Evolutionary conservation across 2,797 vertebrate genomes (phyloP).

Genomic region (Sphenodon punctatus): DNA sequence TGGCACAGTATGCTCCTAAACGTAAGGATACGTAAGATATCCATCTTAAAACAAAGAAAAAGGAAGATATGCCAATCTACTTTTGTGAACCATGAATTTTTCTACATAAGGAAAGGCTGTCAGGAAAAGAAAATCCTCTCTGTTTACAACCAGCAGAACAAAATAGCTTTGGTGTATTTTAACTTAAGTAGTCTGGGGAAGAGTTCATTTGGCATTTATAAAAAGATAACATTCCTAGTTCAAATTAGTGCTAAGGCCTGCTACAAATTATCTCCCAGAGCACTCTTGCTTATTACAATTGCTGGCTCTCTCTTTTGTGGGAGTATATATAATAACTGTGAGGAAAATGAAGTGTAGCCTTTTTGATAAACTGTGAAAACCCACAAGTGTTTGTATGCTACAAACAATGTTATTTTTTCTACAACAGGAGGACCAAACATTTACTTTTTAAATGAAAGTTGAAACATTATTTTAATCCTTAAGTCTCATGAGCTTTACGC

Average conservation of each 20-base stretch:
- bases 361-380: neutral
- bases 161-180: neutral
- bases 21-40: neutral
- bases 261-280: conserved; percentile 5
- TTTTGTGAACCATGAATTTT: neutral
- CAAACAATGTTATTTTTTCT: too few relatives aligned
- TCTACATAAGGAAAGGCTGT: neutral
- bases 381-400: conserved; percentile 14
- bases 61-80: neutral
- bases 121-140: neutral
- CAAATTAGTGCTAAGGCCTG: fast-evolving
- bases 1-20: neutral
- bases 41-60: neutral
- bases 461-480: too few relatives aligned
- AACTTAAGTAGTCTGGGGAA: neutral
- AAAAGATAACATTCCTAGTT: neutral
- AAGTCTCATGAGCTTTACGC: too few relatives aligned
- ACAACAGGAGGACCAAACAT: too few relatives aligned
- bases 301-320: neutral
- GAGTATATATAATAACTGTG: conserved; percentile 7
- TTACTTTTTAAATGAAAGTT: too few relatives aligned
- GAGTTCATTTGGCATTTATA: fast-evolving
- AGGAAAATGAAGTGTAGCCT: conserved; percentile 26
- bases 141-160: neutral
- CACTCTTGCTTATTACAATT: neutral